Evolutionary conservation across 2,113 vertebrate species (phyloP), one percentile per base, ranked within the genome.

Genomic region (Notarius lentiginosus): DNA sequence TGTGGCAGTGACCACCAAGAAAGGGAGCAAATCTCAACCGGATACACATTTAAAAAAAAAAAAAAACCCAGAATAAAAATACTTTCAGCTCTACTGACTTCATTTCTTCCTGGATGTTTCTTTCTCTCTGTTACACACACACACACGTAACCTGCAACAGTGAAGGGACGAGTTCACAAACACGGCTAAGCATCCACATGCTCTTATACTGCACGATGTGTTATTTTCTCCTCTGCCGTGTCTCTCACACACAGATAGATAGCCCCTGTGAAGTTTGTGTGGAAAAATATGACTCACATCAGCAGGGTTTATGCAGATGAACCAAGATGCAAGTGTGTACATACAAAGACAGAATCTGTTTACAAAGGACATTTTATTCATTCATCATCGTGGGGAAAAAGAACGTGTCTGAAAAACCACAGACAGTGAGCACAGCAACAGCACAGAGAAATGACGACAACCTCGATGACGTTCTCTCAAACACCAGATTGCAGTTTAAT

Each of bases 1-100:
- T 91, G 72, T 75, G 49, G 3, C 93, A 94, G 94, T 95, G 96
- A 97, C 95, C 95, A 97, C 96, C 94, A 91, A 96, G 96, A 96
- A 7, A 87, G 86, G 90, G 82, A 94, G 88, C 92, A 68, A 77
- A 91, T 92, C 91, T 90, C 90, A 90, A 92, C 73, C 80, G 87
- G 87, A 72, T 87, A 41, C 34, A 82, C 66, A 82, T 27, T 65
- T 17, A 34, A 70, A 70, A 84, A 66, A 76, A 88, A 89, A 87
- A 83, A 81, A 47, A 65, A 85, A 41, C 3, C 34, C 68, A 84
- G 51, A 72, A 80, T 51, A 82, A 82, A 86, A 86, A 81, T 60
- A 81, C 20, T 47, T 60, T 86, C 24, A 22, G 12, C 61, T 79
- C 61, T 73, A 63, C n/a, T 12, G 51, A 58, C 7, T 63, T 68